Conservation (phyloP, 2,888 invertebrate genomes). For the Carabus problematicus region DNA sequence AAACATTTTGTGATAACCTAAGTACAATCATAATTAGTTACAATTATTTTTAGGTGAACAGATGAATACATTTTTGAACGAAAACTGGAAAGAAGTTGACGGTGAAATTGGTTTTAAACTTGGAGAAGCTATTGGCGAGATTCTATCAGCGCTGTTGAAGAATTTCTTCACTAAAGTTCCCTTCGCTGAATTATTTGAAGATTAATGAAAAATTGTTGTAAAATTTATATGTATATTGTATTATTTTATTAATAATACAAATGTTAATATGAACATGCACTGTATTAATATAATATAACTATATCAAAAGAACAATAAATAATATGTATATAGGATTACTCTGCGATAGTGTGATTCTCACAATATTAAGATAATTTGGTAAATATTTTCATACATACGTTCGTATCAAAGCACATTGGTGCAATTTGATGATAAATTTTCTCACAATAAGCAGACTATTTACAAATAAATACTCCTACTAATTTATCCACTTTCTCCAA, state of each 20-base stretch:
- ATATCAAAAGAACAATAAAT: not conserved
- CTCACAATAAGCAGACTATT: too few species aligned
- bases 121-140: slow-evolving; percentile 9
- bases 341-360: too few species aligned
- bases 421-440: too few species aligned
- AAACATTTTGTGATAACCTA: too few species aligned
- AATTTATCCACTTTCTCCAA: too few species aligned
- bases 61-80: slow-evolving; percentile 48
- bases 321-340: too few species aligned
- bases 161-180: slow-evolving; percentile 11
- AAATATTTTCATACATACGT: too few species aligned
- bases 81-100: slow-evolving; percentile 47
- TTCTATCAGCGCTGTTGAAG: slow-evolving; percentile 7
- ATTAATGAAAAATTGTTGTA: not conserved
- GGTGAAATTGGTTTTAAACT: slow-evolving; percentile 15
- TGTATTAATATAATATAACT: not conserved
- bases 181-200: not conserved
- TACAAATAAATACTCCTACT: too few species aligned
- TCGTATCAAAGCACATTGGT: too few species aligned
- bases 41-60: slow-evolving; percentile 45
- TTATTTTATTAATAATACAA: slow-evolving; percentile 5
- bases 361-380: too few species aligned
- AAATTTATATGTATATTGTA: not conserved
- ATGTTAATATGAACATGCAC: not conserved
- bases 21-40: too few species aligned